Percentiles rank a stretch among this genome's conserved stretches.
These are phyloP conservation scores for Tanaodytes sp. DNA, from an alignment of 2,888 invertebrate genomes.

Conservation along the genomic window DNA sequence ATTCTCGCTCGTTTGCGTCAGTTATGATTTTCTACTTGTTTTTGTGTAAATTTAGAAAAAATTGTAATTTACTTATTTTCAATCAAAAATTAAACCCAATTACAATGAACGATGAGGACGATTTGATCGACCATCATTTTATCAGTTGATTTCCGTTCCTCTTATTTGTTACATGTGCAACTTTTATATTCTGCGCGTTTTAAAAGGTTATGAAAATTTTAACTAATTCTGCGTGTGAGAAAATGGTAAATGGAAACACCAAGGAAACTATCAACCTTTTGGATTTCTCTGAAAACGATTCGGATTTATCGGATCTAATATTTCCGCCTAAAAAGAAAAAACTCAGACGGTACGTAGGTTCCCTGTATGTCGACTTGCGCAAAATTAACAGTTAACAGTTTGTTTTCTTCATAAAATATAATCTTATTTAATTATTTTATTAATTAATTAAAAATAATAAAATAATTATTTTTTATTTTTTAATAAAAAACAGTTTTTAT, in stretches of 20 bases:
- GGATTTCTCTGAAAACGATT: conserved; percentile 78
- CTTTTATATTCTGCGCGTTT: too few species aligned
- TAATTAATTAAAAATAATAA: background rate
- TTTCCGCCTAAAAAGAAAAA: conserved; percentile 76
- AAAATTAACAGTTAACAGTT: too few species aligned
- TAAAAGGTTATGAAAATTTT: conserved; percentile 44
- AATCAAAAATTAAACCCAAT: too few species aligned
- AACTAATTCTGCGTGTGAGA: conserved; percentile 31
- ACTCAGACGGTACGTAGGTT: conserved; percentile 74
- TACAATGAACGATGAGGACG: conserved; percentile 13
- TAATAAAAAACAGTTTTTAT: background rate
- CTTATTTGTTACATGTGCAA: too few species aligned
- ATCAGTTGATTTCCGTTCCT: too few species aligned
- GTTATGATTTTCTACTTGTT: too few species aligned
- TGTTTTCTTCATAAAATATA: too few species aligned
- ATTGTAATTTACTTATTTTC: too few species aligned
- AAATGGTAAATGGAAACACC: conserved; percentile 71
- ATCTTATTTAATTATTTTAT: background rate
- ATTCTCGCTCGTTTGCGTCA: too few species aligned
- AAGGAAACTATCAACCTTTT: conserved; percentile 80
- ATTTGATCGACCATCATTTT: background rate
- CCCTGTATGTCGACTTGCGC: too few species aligned
- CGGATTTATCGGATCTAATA: conserved; percentile 77
- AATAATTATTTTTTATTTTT: background rate
- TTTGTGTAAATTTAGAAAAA: too few species aligned